These are phyloP conservation scores for Azorinus chamasolen DNA, from an alignment of 2,888 invertebrate species.

Conservation along the genomic window DNA sequence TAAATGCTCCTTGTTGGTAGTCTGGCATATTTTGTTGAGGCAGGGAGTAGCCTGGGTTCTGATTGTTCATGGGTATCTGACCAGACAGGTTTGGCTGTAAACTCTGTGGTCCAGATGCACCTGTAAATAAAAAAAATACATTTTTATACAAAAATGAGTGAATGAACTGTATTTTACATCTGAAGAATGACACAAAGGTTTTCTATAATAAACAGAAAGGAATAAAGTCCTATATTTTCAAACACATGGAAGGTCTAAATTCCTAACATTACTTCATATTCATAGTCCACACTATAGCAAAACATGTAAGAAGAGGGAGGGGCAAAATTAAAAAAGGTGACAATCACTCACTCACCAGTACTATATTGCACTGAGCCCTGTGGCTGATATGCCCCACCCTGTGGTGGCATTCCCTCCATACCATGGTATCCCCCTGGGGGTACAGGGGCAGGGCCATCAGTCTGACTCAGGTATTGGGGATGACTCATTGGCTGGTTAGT, in stretches of 20 bases:
- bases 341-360: slow-evolving; percentile 46
- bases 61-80: slow-evolving; percentile 13
- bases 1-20: slow-evolving; percentile 69
- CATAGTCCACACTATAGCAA: too few relatives aligned
- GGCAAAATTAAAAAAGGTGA: too few relatives aligned
- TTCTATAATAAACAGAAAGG: too few relatives aligned
- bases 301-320: too few relatives aligned
- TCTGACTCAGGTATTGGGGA: slow-evolving; percentile 52
- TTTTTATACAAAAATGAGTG: too few relatives aligned
- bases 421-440: slow-evolving; percentile 32
- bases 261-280: too few relatives aligned
- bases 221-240: too few relatives aligned
- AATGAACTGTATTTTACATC: too few relatives aligned
- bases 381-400: slow-evolving; percentile 34
- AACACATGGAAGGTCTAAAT: too few relatives aligned
- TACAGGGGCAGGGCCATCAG: slow-evolving; percentile 47
- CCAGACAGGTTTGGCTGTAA: slow-evolving; percentile 35
- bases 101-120: slow-evolving; percentile 25
- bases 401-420: slow-evolving; percentile 19
- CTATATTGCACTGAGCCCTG: slow-evolving; percentile 45
- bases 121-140: too few relatives aligned
- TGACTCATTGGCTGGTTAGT: slow-evolving; percentile 10
- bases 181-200: too few relatives aligned
- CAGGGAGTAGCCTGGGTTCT: slow-evolving; percentile 59
- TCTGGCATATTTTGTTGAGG: slow-evolving; percentile 66